Base-by-base conservation (phyloP, 92 coral and sea anemone genomes). In the Nematostella vectensis region DNA sequence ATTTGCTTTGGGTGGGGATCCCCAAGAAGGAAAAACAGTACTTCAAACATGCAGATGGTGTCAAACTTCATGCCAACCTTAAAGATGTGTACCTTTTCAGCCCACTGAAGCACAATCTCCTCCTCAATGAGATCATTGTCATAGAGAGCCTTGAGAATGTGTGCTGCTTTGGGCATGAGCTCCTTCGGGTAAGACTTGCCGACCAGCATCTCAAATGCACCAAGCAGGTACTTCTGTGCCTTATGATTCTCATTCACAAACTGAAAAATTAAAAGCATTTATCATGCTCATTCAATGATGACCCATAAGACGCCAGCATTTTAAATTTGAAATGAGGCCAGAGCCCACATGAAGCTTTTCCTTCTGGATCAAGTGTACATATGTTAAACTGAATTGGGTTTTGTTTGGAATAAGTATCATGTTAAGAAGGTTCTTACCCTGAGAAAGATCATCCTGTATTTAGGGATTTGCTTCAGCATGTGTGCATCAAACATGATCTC, bases 11-110 rank as follows among this genome's bases (percentile, higher is more conserved):
- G n/a, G n/a, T n/a, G n/a, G n/a, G n/a, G n/a, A n/a, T n/a, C n/a
- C n/a, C n/a, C n/a, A n/a, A n/a, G n/a, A n/a, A n/a, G n/a, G n/a
- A n/a, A n/a, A n/a, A n/a, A n/a, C n/a, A n/a, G n/a, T n/a, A n/a
- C n/a, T n/a, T n/a, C n/a, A n/a, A n/a, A n/a, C n/a, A n/a, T n/a
- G n/a, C n/a, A n/a, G n/a, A n/a, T n/a, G n/a, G n/a, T n/a, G n/a
- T n/a, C n/a, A n/a, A n/a, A n/a, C n/a, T n/a, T n/a, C n/a, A n/a
- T n/a, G n/a, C n/a, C n/a, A n/a, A n/a, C n/a, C n/a, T n/a, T n/a
- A n/a, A n/a, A n/a, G n/a, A n/a, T n/a, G n/a, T n/a, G n/a, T 69
- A 93, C 99, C 99, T 93, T 93, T 60, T 83, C 88, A 27, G 87
- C 63, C 99, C 99, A 93, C 52, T 75, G 72, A 20, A 93, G 42